Conservation (phyloP, 2,797 vertebrate genomes). For the Falco berigora region DNA sequence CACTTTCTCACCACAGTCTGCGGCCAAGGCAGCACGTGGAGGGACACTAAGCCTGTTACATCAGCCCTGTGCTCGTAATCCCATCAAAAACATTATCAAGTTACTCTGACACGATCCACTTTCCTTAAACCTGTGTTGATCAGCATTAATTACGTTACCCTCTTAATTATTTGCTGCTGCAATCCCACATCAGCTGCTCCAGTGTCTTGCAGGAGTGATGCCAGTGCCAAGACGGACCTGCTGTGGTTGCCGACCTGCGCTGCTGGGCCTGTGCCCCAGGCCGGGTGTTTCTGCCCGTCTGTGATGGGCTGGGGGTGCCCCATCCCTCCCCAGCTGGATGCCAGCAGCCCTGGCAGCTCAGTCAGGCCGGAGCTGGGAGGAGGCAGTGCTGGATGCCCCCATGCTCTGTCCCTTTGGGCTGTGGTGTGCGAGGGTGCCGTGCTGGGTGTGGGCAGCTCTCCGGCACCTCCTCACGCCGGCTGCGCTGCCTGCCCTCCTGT, state of each 20-base stretch:
- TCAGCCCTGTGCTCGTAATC: constrained; percentile 48
- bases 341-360: not conserved
- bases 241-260: not conserved
- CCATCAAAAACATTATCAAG: constrained; percentile 61
- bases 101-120: constrained; percentile 64
- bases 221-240: not conserved
- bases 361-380: not conserved
- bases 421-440: not conserved
- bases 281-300: accelerated
- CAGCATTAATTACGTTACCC: constrained; percentile 63
- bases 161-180: constrained; percentile 63
- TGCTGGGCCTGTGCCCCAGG: not conserved
- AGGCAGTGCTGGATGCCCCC: not conserved
- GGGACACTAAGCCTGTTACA: constrained; percentile 48
- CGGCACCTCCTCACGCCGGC: accelerated
- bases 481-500: accelerated
- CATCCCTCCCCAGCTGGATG: accelerated
- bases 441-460: accelerated
- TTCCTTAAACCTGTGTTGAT: constrained; percentile 61
- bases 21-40: not conserved
- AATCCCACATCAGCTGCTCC: constrained; percentile 31
- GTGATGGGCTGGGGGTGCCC: no score
- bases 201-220: not conserved
- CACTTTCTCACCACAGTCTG: not conserved
- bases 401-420: accelerated